These are phyloP conservation scores for Prietella phreatophila DNA, from an alignment of 2,113 vertebrate species.

Conservation along the genomic window DNA sequence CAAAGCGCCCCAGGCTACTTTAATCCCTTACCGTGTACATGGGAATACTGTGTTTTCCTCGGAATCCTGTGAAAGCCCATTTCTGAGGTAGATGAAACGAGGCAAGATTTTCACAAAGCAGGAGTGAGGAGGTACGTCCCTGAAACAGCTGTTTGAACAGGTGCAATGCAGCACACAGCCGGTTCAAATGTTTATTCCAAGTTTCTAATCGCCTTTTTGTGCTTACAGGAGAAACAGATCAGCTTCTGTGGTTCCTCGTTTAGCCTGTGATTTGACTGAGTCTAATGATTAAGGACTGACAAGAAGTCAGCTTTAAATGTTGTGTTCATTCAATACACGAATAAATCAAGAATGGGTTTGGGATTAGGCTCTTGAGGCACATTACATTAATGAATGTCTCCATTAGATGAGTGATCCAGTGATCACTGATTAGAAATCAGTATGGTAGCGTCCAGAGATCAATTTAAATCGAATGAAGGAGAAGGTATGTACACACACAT, in stretches of 20 bases:
- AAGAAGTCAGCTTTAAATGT: background rate
- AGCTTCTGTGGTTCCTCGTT: background rate
- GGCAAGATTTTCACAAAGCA: background rate
- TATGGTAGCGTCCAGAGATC: background rate
- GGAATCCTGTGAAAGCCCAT: background rate
- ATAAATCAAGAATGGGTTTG: background rate
- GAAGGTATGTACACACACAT: background rate
- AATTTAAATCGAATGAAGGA: background rate
- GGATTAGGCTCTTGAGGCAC: too few species aligned
- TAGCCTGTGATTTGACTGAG: background rate
- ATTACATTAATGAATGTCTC: background rate
- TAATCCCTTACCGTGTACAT: background rate
- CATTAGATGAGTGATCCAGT: background rate
- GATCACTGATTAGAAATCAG: background rate
- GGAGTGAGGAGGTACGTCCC: conserved; percentile 15
- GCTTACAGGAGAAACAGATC: background rate
- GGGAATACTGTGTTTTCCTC: background rate
- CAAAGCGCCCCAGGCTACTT: background rate
- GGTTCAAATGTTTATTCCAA: background rate
- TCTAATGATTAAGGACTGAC: background rate
- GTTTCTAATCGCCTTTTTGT: background rate
- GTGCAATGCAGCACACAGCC: conserved; percentile 55
- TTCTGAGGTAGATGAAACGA: background rate
- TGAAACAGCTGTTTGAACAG: conserved; percentile 47
- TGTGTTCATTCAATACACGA: background rate